Conservation (phyloP, 2,888 invertebrate species). For the Volucella bombylans region DNA sequence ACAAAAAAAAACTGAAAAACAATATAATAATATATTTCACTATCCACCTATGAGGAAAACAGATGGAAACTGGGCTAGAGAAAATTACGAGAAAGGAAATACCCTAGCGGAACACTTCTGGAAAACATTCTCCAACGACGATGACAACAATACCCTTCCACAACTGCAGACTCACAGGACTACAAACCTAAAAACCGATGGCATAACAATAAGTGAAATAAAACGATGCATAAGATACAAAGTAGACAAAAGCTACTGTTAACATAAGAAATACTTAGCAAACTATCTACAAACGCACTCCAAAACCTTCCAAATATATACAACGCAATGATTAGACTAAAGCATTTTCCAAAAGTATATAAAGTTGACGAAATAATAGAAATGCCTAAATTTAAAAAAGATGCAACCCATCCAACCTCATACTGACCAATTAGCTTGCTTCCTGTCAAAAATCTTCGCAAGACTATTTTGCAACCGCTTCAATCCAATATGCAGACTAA, state of each 20-base stretch:
- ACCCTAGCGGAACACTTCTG: background rate
- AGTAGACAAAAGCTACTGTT: background rate
- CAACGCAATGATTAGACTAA: no score
- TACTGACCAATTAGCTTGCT: background rate
- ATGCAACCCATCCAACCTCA: background rate
- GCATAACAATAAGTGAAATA: conserved; percentile 1
- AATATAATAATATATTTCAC: background rate
- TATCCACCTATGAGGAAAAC: no score
- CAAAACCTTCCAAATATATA: background rate
- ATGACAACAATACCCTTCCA: no score
- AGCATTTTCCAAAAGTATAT: background rate
- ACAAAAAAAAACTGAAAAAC: background rate
- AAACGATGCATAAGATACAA: conserved; percentile 9
- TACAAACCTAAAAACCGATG: background rate
- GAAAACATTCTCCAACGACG: background rate
- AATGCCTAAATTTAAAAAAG: background rate
- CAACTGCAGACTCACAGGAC: background rate
- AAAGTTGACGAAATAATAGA: background rate
- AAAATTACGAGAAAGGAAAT: background rate
- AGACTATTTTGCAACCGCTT: background rate
- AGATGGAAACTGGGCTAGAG: no score
- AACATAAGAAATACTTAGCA: background rate
- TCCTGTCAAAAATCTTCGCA: background rate
- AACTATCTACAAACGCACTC: background rate
- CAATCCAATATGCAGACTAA: no score